Base-by-base conservation (phyloP, 2,888 invertebrate species). In the Agrochola lota region DNA sequence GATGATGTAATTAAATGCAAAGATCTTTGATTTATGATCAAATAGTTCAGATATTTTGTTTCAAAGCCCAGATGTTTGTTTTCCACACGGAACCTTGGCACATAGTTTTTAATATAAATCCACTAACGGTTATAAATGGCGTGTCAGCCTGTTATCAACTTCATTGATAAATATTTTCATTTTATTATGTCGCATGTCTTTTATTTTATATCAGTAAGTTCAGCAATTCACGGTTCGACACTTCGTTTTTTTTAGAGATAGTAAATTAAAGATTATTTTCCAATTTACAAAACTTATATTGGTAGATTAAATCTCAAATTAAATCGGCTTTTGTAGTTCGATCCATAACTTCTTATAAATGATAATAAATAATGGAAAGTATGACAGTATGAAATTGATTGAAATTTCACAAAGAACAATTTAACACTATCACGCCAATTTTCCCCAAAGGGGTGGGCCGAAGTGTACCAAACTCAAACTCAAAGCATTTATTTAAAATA, bases 41-140 rank as follows among this genome's bases (percentile, higher is more conserved):
- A 15, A 20, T 26, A 73, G 17, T 63, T 78, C 40, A 63, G 57
- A 72, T 76, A 81, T 77, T 77, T 30, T 30, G 60, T 68, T 55
- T 75, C 57, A 57, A 73, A 73, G 66, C n/a, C 49, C 84, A 84
- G 63, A 69, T 59, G 62, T 68, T 88, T 69, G 35, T 71, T 76
- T 74, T 71, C 71, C 30, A 72, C 63, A 46, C 15, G 20, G 43
- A 78, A 80, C 83, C 89, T 87, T 88, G 88, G 64, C 88, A 85
- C 60, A 78, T 71, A 30, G n/a, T 69, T 70, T 71, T 63, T 77
- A 72, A 67, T 83, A 70, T 75, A 70, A 85, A 76, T 77, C 60
- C 30, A 72, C 57, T 59, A 71, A 68, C 43, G 59, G 66, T 84
- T 79, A 78, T 66, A 64, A 80, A 86, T 68, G 67, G 57, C 23